These are phyloP conservation scores for Cecropterus lyciades DNA, from an alignment of 1,140 invertebrate species.

Conservation along the genomic window DNA sequence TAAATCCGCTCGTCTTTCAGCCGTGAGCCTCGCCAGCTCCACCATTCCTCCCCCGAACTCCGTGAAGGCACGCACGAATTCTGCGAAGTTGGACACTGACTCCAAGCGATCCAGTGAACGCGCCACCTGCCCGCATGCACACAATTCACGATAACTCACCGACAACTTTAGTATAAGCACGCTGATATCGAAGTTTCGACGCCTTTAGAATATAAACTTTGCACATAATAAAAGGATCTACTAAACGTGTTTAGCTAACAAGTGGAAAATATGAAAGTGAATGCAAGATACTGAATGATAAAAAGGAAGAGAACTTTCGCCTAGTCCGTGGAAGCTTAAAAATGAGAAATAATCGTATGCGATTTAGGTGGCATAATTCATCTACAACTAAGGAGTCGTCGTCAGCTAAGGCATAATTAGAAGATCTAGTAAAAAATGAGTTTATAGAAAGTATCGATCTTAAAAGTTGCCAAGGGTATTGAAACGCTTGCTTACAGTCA, in stretches of 20 bases:
- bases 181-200: not conserved
- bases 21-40: conserved; percentile 97
- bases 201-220: conserved; percentile 7
- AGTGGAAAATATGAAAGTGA: conserved; percentile 28
- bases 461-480: conserved; percentile 18
- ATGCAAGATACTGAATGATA: conserved; percentile 25
- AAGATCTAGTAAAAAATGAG: conserved; percentile 18
- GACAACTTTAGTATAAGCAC: conserved; percentile 8
- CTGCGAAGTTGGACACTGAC: conserved; percentile 98
- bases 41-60: conserved; percentile 99
- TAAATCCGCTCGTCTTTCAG: conserved; percentile 92
- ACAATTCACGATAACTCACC: conserved; percentile 26
- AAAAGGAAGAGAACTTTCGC: conserved; percentile 26
- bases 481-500: conserved; percentile 30
- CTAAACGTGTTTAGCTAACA: conserved; percentile 26
- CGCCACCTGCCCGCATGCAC: conserved; percentile 85
- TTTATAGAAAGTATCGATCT: conserved; percentile 3
- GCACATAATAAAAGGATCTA: conserved; percentile 8
- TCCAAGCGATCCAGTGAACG: conserved; percentile 94
- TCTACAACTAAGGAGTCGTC: conserved; percentile 18
- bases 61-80: conserved; percentile 99
- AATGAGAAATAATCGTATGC: conserved; percentile 31
- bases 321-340: conserved; percentile 31
- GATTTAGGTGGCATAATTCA: conserved; percentile 16
- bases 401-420: conserved; percentile 22